Conservation (phyloP, 2,797 vertebrate genomes). For the Buphagus erythrorhynchus region DNA sequence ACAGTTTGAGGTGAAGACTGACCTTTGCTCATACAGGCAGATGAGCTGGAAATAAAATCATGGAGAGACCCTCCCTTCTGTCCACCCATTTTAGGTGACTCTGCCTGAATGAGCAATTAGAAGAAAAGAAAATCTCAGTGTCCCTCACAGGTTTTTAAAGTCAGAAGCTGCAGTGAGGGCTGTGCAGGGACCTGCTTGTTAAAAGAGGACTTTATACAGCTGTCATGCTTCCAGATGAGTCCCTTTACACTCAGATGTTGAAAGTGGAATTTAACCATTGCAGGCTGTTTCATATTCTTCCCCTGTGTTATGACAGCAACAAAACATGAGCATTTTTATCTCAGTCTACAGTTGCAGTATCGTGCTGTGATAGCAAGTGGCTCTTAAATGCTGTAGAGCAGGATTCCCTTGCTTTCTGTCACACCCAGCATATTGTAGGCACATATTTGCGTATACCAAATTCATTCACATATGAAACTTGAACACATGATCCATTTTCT, state of each 20-base stretch:
- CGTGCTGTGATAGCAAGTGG: background rate
- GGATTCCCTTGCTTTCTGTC: background rate
- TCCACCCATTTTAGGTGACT: background rate
- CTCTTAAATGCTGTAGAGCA: background rate
- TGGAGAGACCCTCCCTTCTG: background rate
- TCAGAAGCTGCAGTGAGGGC: too few species aligned
- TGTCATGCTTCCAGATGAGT: too few species aligned
- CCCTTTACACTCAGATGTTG: too few species aligned
- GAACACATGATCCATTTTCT: background rate
- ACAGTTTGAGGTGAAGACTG: background rate
- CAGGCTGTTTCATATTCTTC: too few species aligned
- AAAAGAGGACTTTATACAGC: too few species aligned
- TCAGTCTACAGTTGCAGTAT: background rate
- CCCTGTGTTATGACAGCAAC: background rate
- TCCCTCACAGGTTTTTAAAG: too few species aligned
- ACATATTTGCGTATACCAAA: background rate
- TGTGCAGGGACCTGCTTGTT: too few species aligned
- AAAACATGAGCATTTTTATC: constrained; percentile 1
- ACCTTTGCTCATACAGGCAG: background rate
- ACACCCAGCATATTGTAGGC: background rate
- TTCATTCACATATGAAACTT: background rate
- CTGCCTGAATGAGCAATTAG: background rate
- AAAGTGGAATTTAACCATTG: too few species aligned
- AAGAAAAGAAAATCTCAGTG: too few species aligned
- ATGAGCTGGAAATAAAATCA: background rate